Evolutionary conservation across 2,888 invertebrate species (phyloP), one percentile per base, ranked within the genome.

Genomic region (Caenorhabditis sulstoni): DNA sequence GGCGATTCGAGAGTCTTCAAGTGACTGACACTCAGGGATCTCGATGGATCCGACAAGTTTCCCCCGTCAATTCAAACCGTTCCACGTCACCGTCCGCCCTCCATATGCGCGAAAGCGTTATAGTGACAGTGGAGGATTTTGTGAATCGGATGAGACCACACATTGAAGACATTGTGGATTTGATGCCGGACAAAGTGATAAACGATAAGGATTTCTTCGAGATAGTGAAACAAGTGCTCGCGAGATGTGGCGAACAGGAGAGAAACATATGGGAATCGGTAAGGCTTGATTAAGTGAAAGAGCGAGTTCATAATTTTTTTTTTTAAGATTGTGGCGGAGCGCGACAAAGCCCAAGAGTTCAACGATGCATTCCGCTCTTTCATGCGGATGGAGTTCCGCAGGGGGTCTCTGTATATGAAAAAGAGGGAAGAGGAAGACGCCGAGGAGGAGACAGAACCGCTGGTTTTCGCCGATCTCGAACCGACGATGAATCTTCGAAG

Each of bases 361-460:
- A 44, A 53, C 20, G 68, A 68, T 11, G 39, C 59, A 0, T 68
- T 50, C 22, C 50, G 45, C 14, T 22, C 59, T n/a, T 61, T 53
- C n/a, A 23, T 68, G 11, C 59, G 68, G 29, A 68, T 59, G 0
- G 68, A 68, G 59, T 52, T 59, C 35, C 68, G 68, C 23, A 61
- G 45, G 59, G 68, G 59, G 1, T 22, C 41, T n/a, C 37, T 68
- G 14, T 68, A 68, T 18, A 18, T 68, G 14, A 58, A 44, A 22
- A 68, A 68, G 22, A 14, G 44, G 35, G 45, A 59, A 0, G 44
- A 68, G 8, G 35, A 41, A 0, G 50, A 61, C 20, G 59, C 59
- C n/a, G 49, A 49, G 8, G 29, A 14, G 23, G 39, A 22, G 16
- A 39, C 7, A 8, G 41, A 41, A 0, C 18, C 67, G 37, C 7